Base-by-base conservation (phyloP, 2,888 invertebrate genomes). In the Malthinus flaveolus region DNA sequence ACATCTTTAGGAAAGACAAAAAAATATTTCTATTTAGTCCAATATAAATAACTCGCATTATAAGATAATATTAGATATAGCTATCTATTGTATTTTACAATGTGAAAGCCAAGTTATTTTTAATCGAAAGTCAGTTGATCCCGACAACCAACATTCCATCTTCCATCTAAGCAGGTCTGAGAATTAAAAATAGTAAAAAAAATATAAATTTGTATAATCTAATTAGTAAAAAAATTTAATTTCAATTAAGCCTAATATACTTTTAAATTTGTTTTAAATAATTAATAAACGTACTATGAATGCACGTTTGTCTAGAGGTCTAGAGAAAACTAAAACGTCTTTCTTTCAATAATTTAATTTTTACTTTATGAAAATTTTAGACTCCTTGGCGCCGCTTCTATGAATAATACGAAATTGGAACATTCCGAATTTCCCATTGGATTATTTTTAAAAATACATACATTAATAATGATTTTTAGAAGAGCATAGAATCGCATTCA, bases 311-410 rank as follows among this genome's bases (percentile, higher is more conserved):
- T 23, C n/a, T n/a, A n/a, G n/a, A n/a, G n/a, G 23, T 23, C 5
- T 23, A 23, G 5, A 23, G 23, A 5, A 23, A 23, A 5, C 23
- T 23, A 23, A 23, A 23, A 23, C 23, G 2, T 23, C 23, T 5
- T 23, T 23, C 23, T 23, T 23, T 23, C 2, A 23, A 23, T 23
- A 23, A 23, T 23, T 23, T 23, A 23, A 23, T 23, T 23, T 23
- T 23, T 23, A 49, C 48, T 48, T 9, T 35, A 50, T 49, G 55
- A n/a, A 15, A 42, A 44, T 48, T 49, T 49, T 35, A 55, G 55
- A 55, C 55, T 48, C 49, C 49, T 48, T 48, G 55, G 55, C 55
- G 55, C 49, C 55, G 53, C 23, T 37, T 10, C 23, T 31, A 44
- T 46, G 52, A 46, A 46, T 52, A 52, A 52, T 51, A 42, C 46